These are phyloP conservation scores for Megatriorchis doriae DNA, from an alignment of 2,113 vertebrate species.

Conservation along the genomic window DNA sequence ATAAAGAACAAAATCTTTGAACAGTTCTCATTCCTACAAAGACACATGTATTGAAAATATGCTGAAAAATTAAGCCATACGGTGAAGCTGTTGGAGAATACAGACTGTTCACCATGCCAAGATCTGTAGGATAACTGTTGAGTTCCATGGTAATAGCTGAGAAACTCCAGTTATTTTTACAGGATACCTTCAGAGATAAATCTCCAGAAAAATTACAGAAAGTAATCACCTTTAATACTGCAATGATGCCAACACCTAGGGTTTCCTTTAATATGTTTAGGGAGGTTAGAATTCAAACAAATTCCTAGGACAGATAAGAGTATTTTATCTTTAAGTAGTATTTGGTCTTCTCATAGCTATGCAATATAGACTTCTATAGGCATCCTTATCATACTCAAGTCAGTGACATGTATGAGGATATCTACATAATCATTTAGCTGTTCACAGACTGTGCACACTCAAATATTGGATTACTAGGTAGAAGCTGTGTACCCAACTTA, in stretches of 20 bases:
- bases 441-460: neutral
- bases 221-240: neutral
- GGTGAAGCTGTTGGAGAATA: neutral
- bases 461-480: neutral
- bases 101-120: neutral
- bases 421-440: neutral
- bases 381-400: neutral
- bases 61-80: neutral
- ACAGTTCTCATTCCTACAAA: neutral
- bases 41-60: neutral
- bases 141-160: neutral
- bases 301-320: neutral
- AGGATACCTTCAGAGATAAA: neutral
- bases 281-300: neutral
- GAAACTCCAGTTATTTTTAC: neutral
- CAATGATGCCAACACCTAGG: neutral
- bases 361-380: neutral
- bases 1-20: neutral
- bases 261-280: neutral
- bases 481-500: neutral
- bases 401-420: neutral
- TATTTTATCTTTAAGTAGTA: neutral
- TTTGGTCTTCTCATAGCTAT: neutral
- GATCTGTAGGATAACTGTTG: neutral
- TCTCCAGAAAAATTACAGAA: neutral